Percentiles rank a stretch among this genome's conserved stretches.
Conservation (phyloP, 2,113 vertebrate species). For the Chloebia gouldiae region DNA sequence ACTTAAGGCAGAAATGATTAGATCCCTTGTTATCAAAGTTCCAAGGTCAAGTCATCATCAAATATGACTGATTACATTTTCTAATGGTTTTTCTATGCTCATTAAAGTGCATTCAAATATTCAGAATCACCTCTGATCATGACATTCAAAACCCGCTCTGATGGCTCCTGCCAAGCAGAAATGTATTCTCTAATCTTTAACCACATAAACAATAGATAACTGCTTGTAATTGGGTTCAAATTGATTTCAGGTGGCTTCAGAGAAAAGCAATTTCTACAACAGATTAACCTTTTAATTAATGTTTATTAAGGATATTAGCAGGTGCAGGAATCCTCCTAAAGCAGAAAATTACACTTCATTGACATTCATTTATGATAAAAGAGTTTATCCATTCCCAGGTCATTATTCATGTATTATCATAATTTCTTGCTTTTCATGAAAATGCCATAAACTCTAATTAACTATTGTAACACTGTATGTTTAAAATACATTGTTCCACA, state of each 20-base stretch:
- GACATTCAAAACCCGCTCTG: conserved; percentile 69
- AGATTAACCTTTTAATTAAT: conserved; percentile 86
- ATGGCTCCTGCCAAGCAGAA: conserved; percentile 71
- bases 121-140: conserved; percentile 71
- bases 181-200: conserved; percentile 78
- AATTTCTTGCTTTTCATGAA: conserved; percentile 32
- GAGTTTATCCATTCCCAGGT: conserved; percentile 50
- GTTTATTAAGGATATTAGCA: conserved; percentile 79
- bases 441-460: conserved; percentile 10
- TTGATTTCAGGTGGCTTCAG: conserved; percentile 85
- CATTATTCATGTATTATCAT: conserved; percentile 60
- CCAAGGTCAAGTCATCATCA: conserved; percentile 80
- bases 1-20: conserved; percentile 72
- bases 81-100: conserved; percentile 77
- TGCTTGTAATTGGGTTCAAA: conserved; percentile 81
- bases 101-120: conserved; percentile 77
- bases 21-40: conserved; percentile 71
- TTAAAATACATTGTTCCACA: background rate
- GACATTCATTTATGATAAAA: conserved; percentile 73
- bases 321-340: conserved; percentile 73
- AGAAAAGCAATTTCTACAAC: conserved; percentile 82
- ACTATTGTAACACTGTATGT: background rate
- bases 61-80: conserved; percentile 77
- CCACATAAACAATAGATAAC: conserved; percentile 81
- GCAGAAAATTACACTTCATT: conserved; percentile 76